Base-by-base conservation (phyloP, 2,888 invertebrate species). In the Pyrrhosoma nymphula region DNA sequence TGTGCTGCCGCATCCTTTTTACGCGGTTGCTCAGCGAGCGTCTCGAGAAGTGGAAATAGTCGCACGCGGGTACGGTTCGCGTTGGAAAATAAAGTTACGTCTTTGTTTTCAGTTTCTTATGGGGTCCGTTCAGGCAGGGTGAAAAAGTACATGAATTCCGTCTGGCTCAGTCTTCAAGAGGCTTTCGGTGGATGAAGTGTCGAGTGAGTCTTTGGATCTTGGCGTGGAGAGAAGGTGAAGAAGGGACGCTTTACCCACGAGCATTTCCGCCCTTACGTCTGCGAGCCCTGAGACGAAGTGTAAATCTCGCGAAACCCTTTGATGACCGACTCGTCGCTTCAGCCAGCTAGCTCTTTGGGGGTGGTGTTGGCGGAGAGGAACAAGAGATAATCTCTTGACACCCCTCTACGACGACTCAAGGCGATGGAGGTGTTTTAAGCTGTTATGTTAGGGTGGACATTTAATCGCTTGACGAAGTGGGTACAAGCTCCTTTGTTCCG, bases 241-340 rank as follows among this genome's bases (percentile, higher is more conserved):
- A 35, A 26, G 82, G 30, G 0, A 12, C 35, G 35, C 35, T 82
- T 18, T 35, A 35, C 35, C 35, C 82, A 14, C 30, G 82, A 35
- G 82, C 12, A 82, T 82, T 82, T 82, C 82, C 82, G 82, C 47
- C 69, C 69, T 47, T 16, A 6, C 35, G 39, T n/a, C 47, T 63
- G 14, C 35, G 56, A 35, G 16, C n/a, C 55, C 93, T 69, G 39
- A 56, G 89, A 56, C n/a, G 88, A 56, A 39, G 91, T 60, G 69
- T 93, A 93, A 93, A 93, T 93, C 75, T 93, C 26, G 75, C 93
- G 63, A 60, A 93, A 93, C 69, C 69, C 93, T 93, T 93, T 93
- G 93, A 93, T 69, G 93, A 93, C 23, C 69, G 16, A 47, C 39
- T 55, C 93, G 12, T 63, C 91, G 91, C 60, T 47, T 93, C 47